Evolutionary conservation across 1,140 invertebrate genomes (phyloP).

Genomic region (Phortica variegata): DNA sequence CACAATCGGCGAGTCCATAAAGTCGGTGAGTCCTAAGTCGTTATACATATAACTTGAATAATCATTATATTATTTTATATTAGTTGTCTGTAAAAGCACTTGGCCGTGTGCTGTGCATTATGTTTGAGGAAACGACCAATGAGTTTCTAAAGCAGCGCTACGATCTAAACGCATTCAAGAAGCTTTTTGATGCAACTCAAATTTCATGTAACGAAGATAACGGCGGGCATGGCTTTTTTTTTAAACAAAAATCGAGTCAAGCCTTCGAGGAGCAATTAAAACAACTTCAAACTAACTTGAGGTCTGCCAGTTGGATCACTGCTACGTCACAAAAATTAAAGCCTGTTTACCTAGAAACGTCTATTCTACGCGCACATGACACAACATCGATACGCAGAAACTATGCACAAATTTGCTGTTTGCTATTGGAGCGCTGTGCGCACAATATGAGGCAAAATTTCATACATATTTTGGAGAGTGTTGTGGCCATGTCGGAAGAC

Average conservation of each 20-base stretch:
- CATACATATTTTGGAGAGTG: conserved; percentile 39
- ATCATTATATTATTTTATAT: neutral
- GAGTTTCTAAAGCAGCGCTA: conserved; percentile 31
- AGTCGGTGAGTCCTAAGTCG: conserved; percentile 47
- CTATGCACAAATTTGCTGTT: conserved; percentile 41
- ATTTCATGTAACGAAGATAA: neutral
- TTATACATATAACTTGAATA: no score
- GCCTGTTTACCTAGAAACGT: conserved; percentile 30
- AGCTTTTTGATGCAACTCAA: conserved; percentile 14
- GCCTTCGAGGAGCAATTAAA: conserved; percentile 37
- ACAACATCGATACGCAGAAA: conserved; percentile 20
- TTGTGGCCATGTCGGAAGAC: conserved; percentile 44
- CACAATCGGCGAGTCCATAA: conserved; percentile 37
- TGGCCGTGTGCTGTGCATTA: conserved; percentile 41
- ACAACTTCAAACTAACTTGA: conserved; percentile 25
- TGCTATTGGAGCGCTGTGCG: conserved; percentile 31
- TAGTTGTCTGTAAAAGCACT: conserved; percentile 40
- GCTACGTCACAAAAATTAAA: conserved; percentile 33
- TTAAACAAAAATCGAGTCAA: conserved; percentile 17
- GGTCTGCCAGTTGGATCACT: conserved; percentile 34
- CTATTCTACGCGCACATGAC: conserved; percentile 32
- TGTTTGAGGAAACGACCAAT: conserved; percentile 46
- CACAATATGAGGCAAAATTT: conserved; percentile 39
- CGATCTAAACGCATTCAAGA: conserved; percentile 30
- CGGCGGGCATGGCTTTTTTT: conserved; percentile 22